Evolutionary conservation across 2,888 invertebrate species (phyloP), one percentile per base, ranked within the genome.

Genomic region (Scelioninae gen. 1): DNA sequence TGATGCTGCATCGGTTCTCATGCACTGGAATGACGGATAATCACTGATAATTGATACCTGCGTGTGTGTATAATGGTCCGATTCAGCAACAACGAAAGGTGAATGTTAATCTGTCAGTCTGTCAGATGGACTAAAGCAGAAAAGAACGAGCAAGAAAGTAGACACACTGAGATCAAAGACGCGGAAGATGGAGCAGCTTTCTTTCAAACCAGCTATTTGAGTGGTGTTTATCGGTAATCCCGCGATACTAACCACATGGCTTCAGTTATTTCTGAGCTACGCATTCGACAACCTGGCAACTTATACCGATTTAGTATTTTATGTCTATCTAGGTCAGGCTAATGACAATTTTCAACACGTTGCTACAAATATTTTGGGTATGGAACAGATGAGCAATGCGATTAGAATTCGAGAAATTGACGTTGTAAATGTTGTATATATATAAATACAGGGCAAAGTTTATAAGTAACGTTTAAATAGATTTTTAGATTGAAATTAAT

Each of bases 221-320:
- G 84, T 84, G 84, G 79, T 88, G 88, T 89, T 90, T 90, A 90
- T 91, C 90, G 85, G 84, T 83, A 85, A 75, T 85, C 83, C 85
- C 80, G 82, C 88, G 90, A 92, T 88, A 88, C 87, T 91, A 88
- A 86, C 90, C 92, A 92, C 89, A 92, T 90, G 91, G 91, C 89
- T 66, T 72, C 66, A 78, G 87, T 87, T 92, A 92, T 92, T 91
- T 91, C 88, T 83, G 87, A 87, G 86, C 69, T 79, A 56, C 31
- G 53, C 77, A 79, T 82, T 78, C 79, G 69, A 66, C 75, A 84
- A 55, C 62, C 78, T 79, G 83, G 72, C 82, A 72, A 53, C 79
- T 84, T 60, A 69, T 85, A 87, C 86, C 85, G 85, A 86, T 84
- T 86, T 84, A 84, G 79, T 86, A 80, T 85, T 83, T 80, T 80